Conservation (phyloP, 2,113 vertebrate species). For the Ciconia stormi region DNA sequence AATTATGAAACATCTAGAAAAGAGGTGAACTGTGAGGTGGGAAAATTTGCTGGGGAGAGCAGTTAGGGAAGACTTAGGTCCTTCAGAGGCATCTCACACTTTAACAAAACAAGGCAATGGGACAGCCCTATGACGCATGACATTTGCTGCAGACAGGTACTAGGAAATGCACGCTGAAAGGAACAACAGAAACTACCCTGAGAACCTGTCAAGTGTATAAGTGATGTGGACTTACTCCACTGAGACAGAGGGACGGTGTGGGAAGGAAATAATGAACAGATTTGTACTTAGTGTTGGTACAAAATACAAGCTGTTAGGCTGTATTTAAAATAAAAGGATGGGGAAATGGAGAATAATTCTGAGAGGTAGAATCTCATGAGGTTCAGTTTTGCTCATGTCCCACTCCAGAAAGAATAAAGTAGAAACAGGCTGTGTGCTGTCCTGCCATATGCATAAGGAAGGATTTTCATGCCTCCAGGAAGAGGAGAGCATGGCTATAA, state of each 20-base stretch:
- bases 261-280: slow-evolving; percentile 33
- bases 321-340: slow-evolving; percentile 33
- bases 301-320: slow-evolving; percentile 50
- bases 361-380: not conserved
- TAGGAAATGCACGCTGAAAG: not conserved
- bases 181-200: not conserved
- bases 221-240: not conserved
- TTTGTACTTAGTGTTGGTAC: slow-evolving; percentile 31
- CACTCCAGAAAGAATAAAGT: not conserved
- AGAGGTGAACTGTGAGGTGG: slow-evolving; percentile 4
- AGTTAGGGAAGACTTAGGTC: not conserved
- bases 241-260: not conserved
- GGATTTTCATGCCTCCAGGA: not conserved
- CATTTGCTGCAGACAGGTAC: not conserved
- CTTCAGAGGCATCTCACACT: not conserved
- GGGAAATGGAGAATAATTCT: not conserved
- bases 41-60: not conserved
- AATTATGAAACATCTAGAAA: not conserved
- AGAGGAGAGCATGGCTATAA: not conserved
- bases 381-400: slow-evolving; percentile 13
- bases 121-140: not conserved
- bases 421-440: not conserved
- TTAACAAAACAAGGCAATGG: not conserved
- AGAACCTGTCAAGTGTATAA: not conserved
- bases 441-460: not conserved